A percentile compares a stretch with the other conserved stretches of the same genome.
These are phyloP conservation scores for Drosophila nikananu DNA, from an alignment of 1,140 invertebrate genomes.

Conservation along the genomic window DNA sequence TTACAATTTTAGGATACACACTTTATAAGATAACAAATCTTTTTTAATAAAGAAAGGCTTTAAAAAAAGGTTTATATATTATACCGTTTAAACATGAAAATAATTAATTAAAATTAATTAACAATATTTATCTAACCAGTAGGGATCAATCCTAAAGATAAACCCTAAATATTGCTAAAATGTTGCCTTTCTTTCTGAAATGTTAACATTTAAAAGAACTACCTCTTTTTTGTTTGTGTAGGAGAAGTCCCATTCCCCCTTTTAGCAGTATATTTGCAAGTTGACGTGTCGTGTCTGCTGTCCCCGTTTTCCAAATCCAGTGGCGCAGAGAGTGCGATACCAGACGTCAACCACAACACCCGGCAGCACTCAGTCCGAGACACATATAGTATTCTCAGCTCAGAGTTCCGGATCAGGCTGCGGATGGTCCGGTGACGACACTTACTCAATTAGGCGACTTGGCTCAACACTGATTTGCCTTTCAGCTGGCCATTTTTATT, in stretches of 20 bases:
- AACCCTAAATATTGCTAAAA: no score
- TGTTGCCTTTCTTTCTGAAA: no score
- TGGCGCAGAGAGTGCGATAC: constrained; percentile 40
- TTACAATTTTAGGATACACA: no score
- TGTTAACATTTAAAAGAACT: no score
- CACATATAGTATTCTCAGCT: constrained; percentile 19
- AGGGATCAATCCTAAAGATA: no score
- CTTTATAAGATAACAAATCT: no score
- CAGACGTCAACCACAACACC: constrained; percentile 51
- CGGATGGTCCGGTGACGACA: constrained; percentile 62
- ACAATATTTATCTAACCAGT: no score
- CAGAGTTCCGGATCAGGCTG: constrained; percentile 34
- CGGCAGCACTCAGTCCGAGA: constrained; percentile 22
- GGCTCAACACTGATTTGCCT: constrained; percentile 67
- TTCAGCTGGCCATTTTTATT: constrained; percentile 54
- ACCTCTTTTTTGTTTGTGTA: constrained; percentile 5
- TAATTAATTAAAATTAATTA: no score
- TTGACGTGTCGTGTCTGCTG: constrained; percentile 68
- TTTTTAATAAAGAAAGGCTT: no score
- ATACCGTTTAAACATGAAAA: no score
- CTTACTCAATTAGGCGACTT: constrained; percentile 79
- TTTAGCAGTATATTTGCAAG: constrained; percentile 72
- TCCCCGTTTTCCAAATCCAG: constrained; percentile 58
- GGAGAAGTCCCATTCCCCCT: constrained; percentile 1
- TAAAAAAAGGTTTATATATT: no score